These are phyloP conservation scores for Amphiura filiformis DNA, from an alignment of 35 echinoderm and acorn worm species.

Conservation along the genomic window DNA sequence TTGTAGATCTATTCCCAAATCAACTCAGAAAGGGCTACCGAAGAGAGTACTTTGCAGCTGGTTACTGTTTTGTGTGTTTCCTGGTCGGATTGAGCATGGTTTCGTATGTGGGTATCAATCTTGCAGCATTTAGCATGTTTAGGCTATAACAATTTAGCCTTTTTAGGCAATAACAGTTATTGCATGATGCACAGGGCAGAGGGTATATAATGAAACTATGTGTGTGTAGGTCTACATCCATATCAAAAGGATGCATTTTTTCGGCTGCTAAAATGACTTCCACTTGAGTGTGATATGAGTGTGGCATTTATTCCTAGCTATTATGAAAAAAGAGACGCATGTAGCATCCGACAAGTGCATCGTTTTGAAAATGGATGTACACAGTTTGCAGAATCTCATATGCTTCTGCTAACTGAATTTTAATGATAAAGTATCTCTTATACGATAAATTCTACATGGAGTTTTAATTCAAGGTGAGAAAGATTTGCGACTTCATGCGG, in stretches of 20 bases:
- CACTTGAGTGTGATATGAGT: too few species aligned
- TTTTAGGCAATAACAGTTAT: background rate
- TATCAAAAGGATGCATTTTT: background rate
- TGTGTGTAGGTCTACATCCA: background rate
- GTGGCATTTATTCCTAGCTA: too few species aligned
- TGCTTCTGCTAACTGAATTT: too few species aligned
- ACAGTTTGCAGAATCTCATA: too few species aligned
- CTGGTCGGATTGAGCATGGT: conserved; percentile 70
- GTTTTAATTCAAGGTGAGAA: too few species aligned
- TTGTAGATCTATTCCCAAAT: conserved; percentile 79
- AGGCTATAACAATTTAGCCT: background rate
- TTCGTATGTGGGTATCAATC: conserved; percentile 56
- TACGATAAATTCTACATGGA: too few species aligned
- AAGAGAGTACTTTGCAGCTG: conserved; percentile 64
- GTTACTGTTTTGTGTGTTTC: conserved; percentile 54
- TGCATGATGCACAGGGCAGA: background rate
- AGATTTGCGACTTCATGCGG: too few species aligned
- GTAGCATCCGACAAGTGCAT: too few species aligned
- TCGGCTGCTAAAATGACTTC: background rate
- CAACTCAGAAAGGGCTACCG: conserved; percentile 50
- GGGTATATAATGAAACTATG: background rate
- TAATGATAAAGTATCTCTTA: too few species aligned
- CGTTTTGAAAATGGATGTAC: too few species aligned
- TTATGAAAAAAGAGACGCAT: too few species aligned
- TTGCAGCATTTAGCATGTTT: background rate